A percentile compares a stretch with the other conserved stretches of the same genome.
Conservation (phyloP, 2,888 invertebrate genomes). For the Lasioglossum zephyrum region DNA sequence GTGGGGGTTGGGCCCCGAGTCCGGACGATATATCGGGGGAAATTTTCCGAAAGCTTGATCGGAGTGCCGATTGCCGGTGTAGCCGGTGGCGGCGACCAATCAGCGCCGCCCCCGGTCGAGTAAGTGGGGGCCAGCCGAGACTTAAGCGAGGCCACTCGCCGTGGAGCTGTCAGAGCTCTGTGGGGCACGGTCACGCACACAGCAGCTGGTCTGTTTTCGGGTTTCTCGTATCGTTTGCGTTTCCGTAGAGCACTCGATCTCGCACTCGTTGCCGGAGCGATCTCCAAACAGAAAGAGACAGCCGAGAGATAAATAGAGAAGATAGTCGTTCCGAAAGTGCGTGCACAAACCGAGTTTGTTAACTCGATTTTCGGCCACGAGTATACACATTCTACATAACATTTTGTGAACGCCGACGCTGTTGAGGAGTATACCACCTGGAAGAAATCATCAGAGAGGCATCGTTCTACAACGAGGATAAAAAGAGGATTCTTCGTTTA, state of each 20-base stretch:
- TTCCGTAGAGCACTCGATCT: not conserved
- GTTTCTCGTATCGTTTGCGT: constrained; percentile 12
- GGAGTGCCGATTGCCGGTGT: constrained; percentile 79
- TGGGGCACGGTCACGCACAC: constrained; percentile 84
- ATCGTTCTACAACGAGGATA: not conserved
- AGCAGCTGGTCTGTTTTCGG: constrained; percentile 71
- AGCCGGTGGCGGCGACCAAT: constrained; percentile 79
- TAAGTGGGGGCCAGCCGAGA: constrained; percentile 82
- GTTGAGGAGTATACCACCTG: not conserved
- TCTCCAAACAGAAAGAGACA: not conserved
- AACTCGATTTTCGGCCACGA: not conserved
- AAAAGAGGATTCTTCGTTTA: not conserved
- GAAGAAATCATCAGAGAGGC: not conserved
- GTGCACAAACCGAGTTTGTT: not conserved
- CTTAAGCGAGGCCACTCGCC: constrained; percentile 85
- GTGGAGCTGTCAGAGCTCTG: constrained; percentile 84
- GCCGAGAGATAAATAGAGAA: not conserved
- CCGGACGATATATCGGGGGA: constrained; percentile 74
- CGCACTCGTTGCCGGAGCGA: not conserved
- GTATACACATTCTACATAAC: not conserved
- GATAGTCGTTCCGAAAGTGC: not conserved
- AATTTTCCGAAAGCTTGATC: constrained; percentile 82
- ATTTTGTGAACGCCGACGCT: not conserved
- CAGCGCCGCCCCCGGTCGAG: constrained; percentile 71
- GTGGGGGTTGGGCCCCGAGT: constrained; percentile 67